Evolutionary conservation across 2,888 invertebrate genomes (phyloP), one percentile per base, ranked within the genome.

Genomic region (Teleogryllus oceanicus): DNA sequence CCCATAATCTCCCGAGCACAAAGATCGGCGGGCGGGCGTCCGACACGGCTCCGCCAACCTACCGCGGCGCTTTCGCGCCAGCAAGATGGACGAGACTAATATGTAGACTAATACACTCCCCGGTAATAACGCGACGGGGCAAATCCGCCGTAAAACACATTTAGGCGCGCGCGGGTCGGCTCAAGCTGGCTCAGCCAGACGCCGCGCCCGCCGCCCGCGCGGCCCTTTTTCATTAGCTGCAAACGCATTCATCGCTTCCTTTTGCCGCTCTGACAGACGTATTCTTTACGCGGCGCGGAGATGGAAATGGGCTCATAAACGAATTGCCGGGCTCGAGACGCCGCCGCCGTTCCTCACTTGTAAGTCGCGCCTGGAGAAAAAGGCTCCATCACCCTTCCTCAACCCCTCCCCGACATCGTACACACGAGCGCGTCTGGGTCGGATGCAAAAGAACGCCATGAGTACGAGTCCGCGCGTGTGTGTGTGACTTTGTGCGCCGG

Each of bases 141-240:
- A 62, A 62, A 62, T 62, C 62, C 62, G 62, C 62, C 62, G 62
- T 62, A 62, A 62, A 62, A 62, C 62, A 62, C 62, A n/a, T 62
- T 62, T 62, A n/a, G 62, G 62, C 62, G 62, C 16, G 62, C 62
- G 62, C 62, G 62, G 16, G 13, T 1, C 37, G 37, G 37, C 37
- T 37, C 37, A 37, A 37, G 37, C 37, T 37, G 37, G 37, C 37
- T 37, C 37, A 37, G 37, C 37, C 8, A 37, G 37, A 37, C 37
- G 37, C 24, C 24, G 24, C 24, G 24, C 24, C 24, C 24, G 2
- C 3, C 24, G 24, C 62, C 62, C 62, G 62, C 62, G 2, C 13
- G 62, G 13, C 37, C 37, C 62, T 62, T 62, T 62, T 62, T 62
- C 62, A 62, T 62, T 62, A 62, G 62, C 62, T 62, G 62, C 62